phyloP scores from a whole-genome alignment of 2,797 vertebrate genomes.

The Pangasius djambal region DNA sequence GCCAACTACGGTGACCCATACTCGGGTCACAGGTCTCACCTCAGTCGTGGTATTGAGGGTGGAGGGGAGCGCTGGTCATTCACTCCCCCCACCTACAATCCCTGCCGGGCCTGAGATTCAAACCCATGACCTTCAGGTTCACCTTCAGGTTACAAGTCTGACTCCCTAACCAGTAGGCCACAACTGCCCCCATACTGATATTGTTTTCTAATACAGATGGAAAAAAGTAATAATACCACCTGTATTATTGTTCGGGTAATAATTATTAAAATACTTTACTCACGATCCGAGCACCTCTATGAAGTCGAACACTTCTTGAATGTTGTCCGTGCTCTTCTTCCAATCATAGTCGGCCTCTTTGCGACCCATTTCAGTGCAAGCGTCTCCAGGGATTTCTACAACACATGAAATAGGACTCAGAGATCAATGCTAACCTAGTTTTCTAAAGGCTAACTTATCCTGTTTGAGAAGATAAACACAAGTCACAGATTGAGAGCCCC shows the following conservation, averaged over 20 bases:
- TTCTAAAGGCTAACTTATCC: not conserved
- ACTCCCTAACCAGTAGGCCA: too few relatives aligned
- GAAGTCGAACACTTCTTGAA: conserved; percentile 90
- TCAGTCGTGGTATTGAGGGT: too few relatives aligned
- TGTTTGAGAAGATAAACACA: not conserved
- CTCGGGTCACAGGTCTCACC: too few relatives aligned
- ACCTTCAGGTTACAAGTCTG: too few relatives aligned
- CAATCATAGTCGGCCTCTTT: conserved; percentile 83
- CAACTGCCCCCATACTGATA: not conserved
- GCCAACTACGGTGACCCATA: too few relatives aligned
- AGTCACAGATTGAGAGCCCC: not conserved
- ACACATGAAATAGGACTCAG: not conserved
- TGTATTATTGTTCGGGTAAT: not conserved
- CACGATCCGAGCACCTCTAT: conserved; percentile 95
- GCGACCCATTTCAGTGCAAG: conserved; percentile 84
- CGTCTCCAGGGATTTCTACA: conserved; percentile 77
- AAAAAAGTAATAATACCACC: not conserved
- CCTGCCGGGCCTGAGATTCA: too few relatives aligned
- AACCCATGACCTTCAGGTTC: too few relatives aligned
- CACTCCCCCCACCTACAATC: too few relatives aligned
- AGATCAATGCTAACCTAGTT: not conserved
- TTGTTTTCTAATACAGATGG: not conserved
- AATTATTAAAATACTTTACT: conserved; percentile 68
- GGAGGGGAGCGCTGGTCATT: too few relatives aligned
- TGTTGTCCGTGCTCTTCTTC: conserved; percentile 93